Conservation (phyloP, 1,140 invertebrate genomes). For the Bombus balteatus region DNA sequence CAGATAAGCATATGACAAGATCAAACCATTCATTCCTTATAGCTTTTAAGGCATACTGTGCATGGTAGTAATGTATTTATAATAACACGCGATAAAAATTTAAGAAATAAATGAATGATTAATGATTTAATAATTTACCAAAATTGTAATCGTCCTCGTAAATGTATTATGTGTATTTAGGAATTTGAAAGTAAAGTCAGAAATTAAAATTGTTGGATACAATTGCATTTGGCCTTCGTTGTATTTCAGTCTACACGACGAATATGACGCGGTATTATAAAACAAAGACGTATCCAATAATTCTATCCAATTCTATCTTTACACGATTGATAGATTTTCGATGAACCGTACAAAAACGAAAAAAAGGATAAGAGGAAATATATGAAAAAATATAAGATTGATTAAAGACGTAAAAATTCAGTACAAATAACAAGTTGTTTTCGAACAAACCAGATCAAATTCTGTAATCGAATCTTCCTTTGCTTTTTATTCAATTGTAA, state of each 20-base stretch:
- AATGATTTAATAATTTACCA: too few species aligned
- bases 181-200: background rate
- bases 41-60: background rate
- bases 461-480: background rate
- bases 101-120: too few species aligned
- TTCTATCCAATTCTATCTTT: background rate
- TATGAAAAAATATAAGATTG: background rate
- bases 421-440: background rate
- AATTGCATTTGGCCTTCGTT: background rate
- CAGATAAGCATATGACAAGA: background rate
- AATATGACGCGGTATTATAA: background rate
- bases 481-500: background rate
- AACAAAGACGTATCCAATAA: background rate
- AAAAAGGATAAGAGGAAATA: background rate
- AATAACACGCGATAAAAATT: too few species aligned
- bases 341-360: background rate
- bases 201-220: background rate
- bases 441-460: background rate
- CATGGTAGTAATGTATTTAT: too few species aligned
- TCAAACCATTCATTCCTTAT: background rate
- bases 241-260: background rate
- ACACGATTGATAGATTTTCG: background rate
- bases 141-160: too few species aligned
- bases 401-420: background rate
- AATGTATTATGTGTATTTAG: background rate